Base-by-base conservation (phyloP, 1,140 invertebrate species). In the Palaemon carinicauda region DNA sequence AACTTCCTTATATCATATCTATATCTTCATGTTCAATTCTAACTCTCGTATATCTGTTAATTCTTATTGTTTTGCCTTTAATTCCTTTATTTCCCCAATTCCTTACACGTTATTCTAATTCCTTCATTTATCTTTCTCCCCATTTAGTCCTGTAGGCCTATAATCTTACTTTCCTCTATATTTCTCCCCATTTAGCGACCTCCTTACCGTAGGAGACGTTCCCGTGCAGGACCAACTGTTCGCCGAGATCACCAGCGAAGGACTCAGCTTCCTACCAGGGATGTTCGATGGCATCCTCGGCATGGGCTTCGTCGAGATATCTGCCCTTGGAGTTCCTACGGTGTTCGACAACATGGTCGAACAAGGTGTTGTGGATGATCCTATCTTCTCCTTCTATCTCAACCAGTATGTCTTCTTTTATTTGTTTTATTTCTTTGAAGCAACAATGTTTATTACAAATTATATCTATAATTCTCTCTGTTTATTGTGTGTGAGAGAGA, bases 381-480 rank as follows among this genome's bases (percentile, higher is more conserved):
- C 94, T 3, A 90, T 95, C 29, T 96, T 96, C 90, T 94, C 94
- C 1, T 93, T 96, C 89, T 96, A 94, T 91, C 92, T 96, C 60
- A 94, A 93, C 89, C 91, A 92, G 93, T 94, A 91, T 89, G 82
- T 80, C 12, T 41, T 41, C 9, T 41, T 41, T 41, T 41, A 4
- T 41, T 41, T 41, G 3, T 41, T 41, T 41, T 41, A 41, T 12
- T 5, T 41, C 41, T 41, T 41, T 5, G 41, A 41, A 41, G 41
- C 5, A 41, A 12, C 1, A 41, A 41, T n/a, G n/a, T n/a, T n/a
- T n/a, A n/a, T n/a, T n/a, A n/a, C n/a, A n/a, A n/a, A n/a, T n/a
- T n/a, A n/a, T n/a, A n/a, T n/a, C n/a, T n/a, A n/a, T n/a, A n/a
- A n/a, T n/a, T n/a, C n/a, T n/a, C n/a, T n/a, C n/a, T n/a, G n/a